A percentile compares a stretch with the other conserved stretches of the same genome.
Conservation (phyloP, 2,888 invertebrate genomes). For the Peribatodes rhomboidaria region DNA sequence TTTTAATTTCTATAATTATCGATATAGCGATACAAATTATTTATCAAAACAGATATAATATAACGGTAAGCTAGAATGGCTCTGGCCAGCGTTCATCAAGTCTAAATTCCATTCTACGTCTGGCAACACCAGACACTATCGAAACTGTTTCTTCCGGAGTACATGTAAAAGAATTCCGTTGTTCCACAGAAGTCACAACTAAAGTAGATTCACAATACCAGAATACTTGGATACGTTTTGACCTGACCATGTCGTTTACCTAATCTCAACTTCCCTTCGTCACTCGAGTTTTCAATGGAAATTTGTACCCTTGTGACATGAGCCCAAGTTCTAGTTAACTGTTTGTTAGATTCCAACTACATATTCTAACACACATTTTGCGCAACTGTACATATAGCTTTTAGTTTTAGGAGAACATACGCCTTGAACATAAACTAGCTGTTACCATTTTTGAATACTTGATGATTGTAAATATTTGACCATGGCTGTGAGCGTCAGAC, state of each 20-base stretch:
- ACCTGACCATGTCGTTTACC: too few relatives aligned
- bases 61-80: not conserved
- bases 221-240: too few relatives aligned
- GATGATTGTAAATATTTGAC: not conserved
- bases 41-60: not conserved
- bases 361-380: slow-evolving; percentile 53
- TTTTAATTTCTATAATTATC: too few relatives aligned
- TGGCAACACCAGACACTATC: not conserved
- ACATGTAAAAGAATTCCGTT: too few relatives aligned
- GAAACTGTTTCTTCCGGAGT: too few relatives aligned
- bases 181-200: too few relatives aligned
- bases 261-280: too few relatives aligned
- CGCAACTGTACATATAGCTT: slow-evolving; percentile 63
- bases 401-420: slow-evolving; percentile 32
- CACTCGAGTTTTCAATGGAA: not conserved
- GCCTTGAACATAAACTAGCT: not conserved
- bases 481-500: not conserved
- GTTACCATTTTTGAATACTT: not conserved
- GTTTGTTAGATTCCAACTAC: slow-evolving; percentile 47
- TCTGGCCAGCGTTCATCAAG: not conserved
- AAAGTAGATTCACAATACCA: too few relatives aligned
- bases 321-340: slow-evolving; percentile 35
- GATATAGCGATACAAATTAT: too few relatives aligned
- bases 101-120: not conserved
- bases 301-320: not conserved